Percentiles rank a stretch among this genome's conserved stretches.
Conservation (phyloP, 2,888 invertebrate species). For the Strigamia crassipes region DNA sequence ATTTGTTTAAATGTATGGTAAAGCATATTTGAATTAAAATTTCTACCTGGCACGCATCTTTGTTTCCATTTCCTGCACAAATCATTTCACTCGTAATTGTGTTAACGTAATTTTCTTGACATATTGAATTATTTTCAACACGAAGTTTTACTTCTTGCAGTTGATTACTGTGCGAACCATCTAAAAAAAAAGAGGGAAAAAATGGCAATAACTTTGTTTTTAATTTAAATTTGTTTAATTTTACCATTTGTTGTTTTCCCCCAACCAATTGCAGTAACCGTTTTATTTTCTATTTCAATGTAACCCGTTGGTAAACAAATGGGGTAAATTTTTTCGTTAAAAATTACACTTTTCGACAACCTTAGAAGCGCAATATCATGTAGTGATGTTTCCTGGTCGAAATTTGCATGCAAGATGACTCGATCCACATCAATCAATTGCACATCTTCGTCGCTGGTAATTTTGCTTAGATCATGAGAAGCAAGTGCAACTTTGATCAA, state of each 20-base stretch:
- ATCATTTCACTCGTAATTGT: conserved; percentile 42
- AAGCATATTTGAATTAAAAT: not conserved
- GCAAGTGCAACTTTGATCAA: conserved; percentile 1
- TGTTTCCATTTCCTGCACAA: conserved; percentile 46
- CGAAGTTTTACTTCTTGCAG: conserved; percentile 25
- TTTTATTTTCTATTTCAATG: conserved; percentile 12
- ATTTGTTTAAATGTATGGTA: not conserved
- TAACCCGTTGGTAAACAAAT: conserved; percentile 36
- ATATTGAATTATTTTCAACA: not conserved
- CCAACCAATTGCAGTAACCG: conserved; percentile 35
- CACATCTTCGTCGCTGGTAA: not conserved
- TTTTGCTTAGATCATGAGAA: conserved; percentile 6
- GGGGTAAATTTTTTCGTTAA: conserved; percentile 15
- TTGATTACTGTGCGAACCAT: conserved; percentile 28
- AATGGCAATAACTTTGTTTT: not conserved
- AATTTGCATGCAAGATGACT: conserved; percentile 39
- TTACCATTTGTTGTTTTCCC: conserved; percentile 44
- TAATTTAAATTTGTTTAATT: not conserved
- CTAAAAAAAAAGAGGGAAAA: not conserved
- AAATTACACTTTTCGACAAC: not conserved
- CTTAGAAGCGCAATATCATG: conserved; percentile 46
- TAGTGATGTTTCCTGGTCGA: conserved; percentile 25
- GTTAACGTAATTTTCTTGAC: conserved; percentile 27
- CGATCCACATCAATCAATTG: conserved; percentile 17
- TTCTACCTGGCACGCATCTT: conserved; percentile 45